Percentiles rank a stretch among this genome's conserved stretches.
These are phyloP conservation scores for Drosophila nikananu DNA, from an alignment of 1,140 invertebrate species.

Conservation along the genomic window DNA sequence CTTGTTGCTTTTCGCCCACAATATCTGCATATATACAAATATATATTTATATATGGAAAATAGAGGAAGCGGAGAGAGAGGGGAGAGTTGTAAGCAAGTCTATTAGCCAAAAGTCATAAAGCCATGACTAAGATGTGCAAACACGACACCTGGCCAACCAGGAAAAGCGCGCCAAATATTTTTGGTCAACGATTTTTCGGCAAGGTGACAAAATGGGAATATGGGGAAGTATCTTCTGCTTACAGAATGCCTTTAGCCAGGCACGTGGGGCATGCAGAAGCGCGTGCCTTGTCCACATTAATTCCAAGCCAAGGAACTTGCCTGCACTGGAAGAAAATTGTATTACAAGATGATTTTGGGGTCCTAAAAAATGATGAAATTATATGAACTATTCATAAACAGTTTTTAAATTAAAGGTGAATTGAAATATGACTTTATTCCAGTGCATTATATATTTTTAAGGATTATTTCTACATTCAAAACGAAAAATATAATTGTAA, in stretches of 20 bases:
- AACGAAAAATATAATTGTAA: no score
- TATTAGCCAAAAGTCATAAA: slow-evolving; percentile 44
- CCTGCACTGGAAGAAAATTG: slow-evolving; percentile 17
- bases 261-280: slow-evolving; percentile 55
- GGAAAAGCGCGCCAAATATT: slow-evolving; percentile 51
- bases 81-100: slow-evolving; percentile 5
- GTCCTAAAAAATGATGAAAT: no score
- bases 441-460: no score
- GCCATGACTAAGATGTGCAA: slow-evolving; percentile 28
- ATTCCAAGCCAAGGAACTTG: slow-evolving; percentile 39
- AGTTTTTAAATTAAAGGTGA: no score
- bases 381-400: no score
- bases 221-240: not conserved
- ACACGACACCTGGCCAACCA: slow-evolving; percentile 25
- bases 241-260: not conserved
- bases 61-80: not conserved
- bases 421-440: no score
- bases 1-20: slow-evolving; percentile 51
- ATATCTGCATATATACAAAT: not conserved
- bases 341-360: no score
- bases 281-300: slow-evolving; percentile 67
- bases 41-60: not conserved
- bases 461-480: no score
- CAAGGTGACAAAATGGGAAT: slow-evolving; percentile 42
- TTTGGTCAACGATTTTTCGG: slow-evolving; percentile 52